Evolutionary conservation across 35 echinoderm and acorn worm species (phyloP), one percentile per base, ranked within the genome.

Genomic region (Ptychodera flava): DNA sequence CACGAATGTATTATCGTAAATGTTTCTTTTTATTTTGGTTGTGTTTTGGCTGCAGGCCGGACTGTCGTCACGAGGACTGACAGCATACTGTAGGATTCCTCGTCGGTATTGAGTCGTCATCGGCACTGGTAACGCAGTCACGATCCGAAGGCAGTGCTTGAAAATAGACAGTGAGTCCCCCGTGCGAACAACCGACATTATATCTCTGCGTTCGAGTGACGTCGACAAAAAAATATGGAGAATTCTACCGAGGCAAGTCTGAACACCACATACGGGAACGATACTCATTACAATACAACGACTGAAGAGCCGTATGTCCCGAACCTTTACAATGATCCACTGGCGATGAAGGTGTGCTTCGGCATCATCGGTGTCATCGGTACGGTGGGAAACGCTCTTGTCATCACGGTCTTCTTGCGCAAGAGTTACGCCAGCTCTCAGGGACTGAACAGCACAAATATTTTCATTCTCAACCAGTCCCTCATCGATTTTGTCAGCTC

Each of bases 401-500:
- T 97, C 0, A 91, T 90, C 35, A 76, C 86, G 27, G 94, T 97
- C 37, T 97, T 97, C 53, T 35, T 93, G 45, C 45, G 45, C 6
- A 64, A 64, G 45, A 64, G 45, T 64, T 12, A 12, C 6, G 45
- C 45, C 45, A 64, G 45, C 45, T 64, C 45, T 64, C 6, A 6
- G 22, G 45, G 45, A 12, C 45, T 64, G 6, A 64, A 22, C 45
- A 64, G 45, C 45, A 97, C 94, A 0, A 93, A 93, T 81, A 33
- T 91, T 28, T 76, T 97, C 31, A 97, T 97, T 82, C 79, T 97
- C 28, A 97, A 97, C 36, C 94, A 97, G 33, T 89, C 91, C 0
- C n/a, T 97, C 15, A 97, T 97, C 36, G 91, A 97, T 81, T 86
- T 97, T 28, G 77, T 93, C 6, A 91, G 90, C 31, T 91, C 94